Evolutionary conservation across 2,888 invertebrate genomes (phyloP).

Genomic region (Oscheius sp.): DNA sequence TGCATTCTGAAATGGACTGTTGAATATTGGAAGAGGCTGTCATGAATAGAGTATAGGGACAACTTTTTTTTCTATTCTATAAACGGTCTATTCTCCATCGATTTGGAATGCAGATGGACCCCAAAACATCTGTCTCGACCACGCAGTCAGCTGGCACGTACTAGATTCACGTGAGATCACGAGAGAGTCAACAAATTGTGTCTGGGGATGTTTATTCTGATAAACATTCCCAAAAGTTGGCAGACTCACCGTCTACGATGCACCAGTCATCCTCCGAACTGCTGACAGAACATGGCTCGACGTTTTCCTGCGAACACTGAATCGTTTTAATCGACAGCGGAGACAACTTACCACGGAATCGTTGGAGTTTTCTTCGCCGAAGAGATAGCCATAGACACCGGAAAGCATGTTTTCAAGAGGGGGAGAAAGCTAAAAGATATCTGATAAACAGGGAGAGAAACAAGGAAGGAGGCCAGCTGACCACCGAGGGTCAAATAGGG

Average conservation of each 20-base stretch:
- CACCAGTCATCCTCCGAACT: slow-evolving; percentile 30
- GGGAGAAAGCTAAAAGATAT: not conserved
- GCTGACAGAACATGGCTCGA: slow-evolving; percentile 14
- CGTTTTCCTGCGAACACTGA: slow-evolving; percentile 21
- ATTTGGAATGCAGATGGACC: slow-evolving; percentile 5
- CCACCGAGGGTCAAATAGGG: slow-evolving; percentile 20
- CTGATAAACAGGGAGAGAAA: slow-evolving; percentile 6
- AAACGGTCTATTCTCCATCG: not conserved
- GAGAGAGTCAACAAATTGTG: not conserved
- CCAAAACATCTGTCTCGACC: slow-evolving; percentile 2
- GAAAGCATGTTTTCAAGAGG: slow-evolving; percentile 34
- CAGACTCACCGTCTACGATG: slow-evolving; percentile 22
- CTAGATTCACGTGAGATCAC: slow-evolving; percentile 2
- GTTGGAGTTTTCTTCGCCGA: slow-evolving; percentile 36
- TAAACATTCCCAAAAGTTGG: not conserved
- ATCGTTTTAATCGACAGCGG: not conserved
- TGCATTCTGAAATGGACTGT: not conserved
- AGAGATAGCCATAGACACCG: slow-evolving; percentile 35
- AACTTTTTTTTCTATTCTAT: no score
- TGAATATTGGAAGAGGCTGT: not conserved
- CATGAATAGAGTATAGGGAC: not conserved
- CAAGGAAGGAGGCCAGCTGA: slow-evolving; percentile 8
- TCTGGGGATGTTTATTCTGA: not conserved
- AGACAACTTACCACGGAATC: slow-evolving; percentile 21
- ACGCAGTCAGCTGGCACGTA: slow-evolving; percentile 21